These are phyloP conservation scores for Pseudomyrmex cubaensis DNA, from an alignment of 1,140 invertebrate species.

Conservation along the genomic window DNA sequence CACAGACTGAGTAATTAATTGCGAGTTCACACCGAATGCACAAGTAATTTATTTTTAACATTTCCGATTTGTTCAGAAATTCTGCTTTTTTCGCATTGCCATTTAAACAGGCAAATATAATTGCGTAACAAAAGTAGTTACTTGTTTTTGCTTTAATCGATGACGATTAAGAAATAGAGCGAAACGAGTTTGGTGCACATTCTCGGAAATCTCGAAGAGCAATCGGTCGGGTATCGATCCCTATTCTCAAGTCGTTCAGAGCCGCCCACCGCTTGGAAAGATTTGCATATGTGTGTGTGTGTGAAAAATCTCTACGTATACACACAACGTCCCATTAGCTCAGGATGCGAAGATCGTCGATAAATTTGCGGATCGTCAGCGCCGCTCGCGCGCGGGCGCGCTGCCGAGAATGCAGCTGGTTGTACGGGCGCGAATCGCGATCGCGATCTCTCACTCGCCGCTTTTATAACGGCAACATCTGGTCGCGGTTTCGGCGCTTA, in stretches of 20 bases:
- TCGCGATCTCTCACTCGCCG: slow-evolving; percentile 68
- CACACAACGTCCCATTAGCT: slow-evolving; percentile 69
- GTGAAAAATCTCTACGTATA: background rate
- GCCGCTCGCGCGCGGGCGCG: background rate
- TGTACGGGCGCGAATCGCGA: slow-evolving; percentile 64
- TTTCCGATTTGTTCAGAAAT: background rate
- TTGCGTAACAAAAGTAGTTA: too few species aligned
- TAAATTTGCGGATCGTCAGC: slow-evolving; percentile 52
- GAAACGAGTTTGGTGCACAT: slow-evolving; percentile 12
- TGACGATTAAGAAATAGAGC: background rate
- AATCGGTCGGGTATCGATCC: slow-evolving; percentile 31
- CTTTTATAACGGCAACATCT: slow-evolving; percentile 68
- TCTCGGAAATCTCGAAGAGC: slow-evolving; percentile 44
- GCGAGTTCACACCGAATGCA: background rate
- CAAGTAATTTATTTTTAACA: slow-evolving; percentile 5
- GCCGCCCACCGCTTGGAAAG: slow-evolving; percentile 54
- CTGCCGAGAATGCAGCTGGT: slow-evolving; percentile 63
- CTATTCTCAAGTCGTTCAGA: slow-evolving; percentile 26
- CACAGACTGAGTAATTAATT: slow-evolving; percentile 36
- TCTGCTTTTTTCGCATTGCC: background rate
- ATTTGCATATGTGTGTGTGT: too few species aligned
- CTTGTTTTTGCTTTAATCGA: background rate
- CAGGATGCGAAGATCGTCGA: slow-evolving; percentile 65
- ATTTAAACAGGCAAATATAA: background rate
- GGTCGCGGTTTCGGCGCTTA: slow-evolving; percentile 73